Evolutionary conservation across 2,797 vertebrate genomes (phyloP), one percentile per base, ranked within the genome.

Genomic region (Phylloscopus collybita): DNA sequence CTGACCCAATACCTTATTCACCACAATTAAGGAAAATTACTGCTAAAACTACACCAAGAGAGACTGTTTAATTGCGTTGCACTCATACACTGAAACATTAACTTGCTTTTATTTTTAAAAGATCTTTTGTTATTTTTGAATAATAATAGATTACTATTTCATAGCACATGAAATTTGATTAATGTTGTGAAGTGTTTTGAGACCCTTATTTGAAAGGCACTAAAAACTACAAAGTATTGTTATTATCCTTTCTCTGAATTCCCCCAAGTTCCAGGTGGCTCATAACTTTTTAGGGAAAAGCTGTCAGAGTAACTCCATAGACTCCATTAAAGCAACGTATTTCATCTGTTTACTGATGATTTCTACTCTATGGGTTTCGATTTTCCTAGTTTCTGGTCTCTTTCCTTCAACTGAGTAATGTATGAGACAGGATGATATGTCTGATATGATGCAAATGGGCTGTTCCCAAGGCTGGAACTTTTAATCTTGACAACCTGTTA

Each of bases 181-280:
- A 91, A 95, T 70, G 34, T 50, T 81, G 51, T 34, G 30, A 80
- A 93, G 91, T 79, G 76, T 72, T 96, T 96, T 88, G 85, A 94
- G 91, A 86, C 56, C 11, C 30, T 90, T 91, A 49, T 88, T 81
- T 92, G 75, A 93, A 96, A 96, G 62, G 34, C 51, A 92, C 62
- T 73, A 86, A 93, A 95, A 95, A 50, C 66, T 88, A 91, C 76
- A 90, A 93, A 90, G 66, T 50, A 53, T 66, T 90, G 20, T 81
- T 93, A 70, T 90, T 88, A 88, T 86, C 29, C 23, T 95, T 90
- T 75, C 34, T 88, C 85, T 73, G 70, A 95, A 97, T 96, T 94
- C 59, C 82, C 69, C 6, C 11, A 94, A 44, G 91, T 88, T 96
- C 54, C 87, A 83, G 51, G 82, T 79, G 54, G 51, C 80, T 90